These are phyloP conservation scores for Pachypeltis micranthus DNA, from an alignment of 1,140 invertebrate genomes.

Conservation along the genomic window DNA sequence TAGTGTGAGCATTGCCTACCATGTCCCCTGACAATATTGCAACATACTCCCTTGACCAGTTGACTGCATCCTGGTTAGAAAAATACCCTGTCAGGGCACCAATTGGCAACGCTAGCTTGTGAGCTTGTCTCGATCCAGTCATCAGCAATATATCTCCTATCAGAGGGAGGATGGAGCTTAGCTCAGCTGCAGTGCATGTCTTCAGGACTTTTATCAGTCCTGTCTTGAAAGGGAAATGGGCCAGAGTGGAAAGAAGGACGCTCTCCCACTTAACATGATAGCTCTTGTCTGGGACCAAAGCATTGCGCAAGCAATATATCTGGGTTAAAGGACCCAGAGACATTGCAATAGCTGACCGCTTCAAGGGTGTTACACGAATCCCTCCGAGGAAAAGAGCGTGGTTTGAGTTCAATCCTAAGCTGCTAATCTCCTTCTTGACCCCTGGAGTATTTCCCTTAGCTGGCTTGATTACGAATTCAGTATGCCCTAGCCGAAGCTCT, in stretches of 20 bases:
- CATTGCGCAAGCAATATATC: background rate
- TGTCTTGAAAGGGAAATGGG: background rate
- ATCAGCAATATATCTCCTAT: background rate
- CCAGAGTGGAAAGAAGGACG: background rate
- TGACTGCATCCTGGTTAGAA: no score
- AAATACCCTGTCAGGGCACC: background rate
- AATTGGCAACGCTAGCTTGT: background rate
- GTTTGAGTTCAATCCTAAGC: background rate
- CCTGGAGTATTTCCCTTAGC: background rate
- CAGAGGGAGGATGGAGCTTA: background rate
- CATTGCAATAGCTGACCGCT: background rate
- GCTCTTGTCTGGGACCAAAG: background rate
- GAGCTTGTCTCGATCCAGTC: background rate
- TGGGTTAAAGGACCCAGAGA: background rate
- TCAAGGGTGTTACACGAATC: background rate
- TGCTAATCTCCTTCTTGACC: background rate
- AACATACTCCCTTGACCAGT: no score
- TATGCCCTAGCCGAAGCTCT: background rate
- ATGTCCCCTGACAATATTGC: no score
- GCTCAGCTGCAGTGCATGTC: background rate
- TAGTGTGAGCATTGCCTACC: no score
- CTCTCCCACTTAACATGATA: background rate
- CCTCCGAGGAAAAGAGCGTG: background rate
- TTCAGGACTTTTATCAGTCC: background rate
- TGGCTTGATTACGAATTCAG: background rate